A percentile compares a stretch with the other conserved stretches of the same genome.
Conservation (phyloP, 2,797 vertebrate species). For the Catostomus latipinnis region DNA sequence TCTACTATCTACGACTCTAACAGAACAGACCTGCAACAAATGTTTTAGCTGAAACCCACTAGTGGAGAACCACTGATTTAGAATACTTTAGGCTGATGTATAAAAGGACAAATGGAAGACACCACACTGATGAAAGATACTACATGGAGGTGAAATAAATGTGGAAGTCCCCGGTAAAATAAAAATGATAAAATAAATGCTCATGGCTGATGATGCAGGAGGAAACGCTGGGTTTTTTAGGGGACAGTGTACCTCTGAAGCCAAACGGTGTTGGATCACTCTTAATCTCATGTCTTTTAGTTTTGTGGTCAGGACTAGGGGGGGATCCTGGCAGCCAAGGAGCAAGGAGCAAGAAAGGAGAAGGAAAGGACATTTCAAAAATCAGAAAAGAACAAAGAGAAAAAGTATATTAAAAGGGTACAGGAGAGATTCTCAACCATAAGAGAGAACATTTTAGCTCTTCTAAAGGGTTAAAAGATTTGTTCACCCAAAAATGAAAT, state of each 20-base stretch:
- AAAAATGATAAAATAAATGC: neutral
- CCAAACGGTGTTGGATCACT: slow-evolving; percentile 97
- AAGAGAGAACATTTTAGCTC: neutral
- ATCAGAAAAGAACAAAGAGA: slow-evolving; percentile 32
- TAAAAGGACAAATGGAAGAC: too few relatives aligned
- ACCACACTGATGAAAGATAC: too few relatives aligned
- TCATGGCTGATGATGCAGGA: slow-evolving; percentile 26
- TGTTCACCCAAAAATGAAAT: too few relatives aligned
- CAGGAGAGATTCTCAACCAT: neutral
- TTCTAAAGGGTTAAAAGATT: slow-evolving; percentile 1
- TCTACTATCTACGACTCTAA: too few relatives aligned
- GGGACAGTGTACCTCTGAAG: slow-evolving; percentile 85
- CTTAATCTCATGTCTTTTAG: slow-evolving; percentile 93
- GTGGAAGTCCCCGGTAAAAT: neutral
- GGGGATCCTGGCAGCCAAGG: slow-evolving; percentile 84
- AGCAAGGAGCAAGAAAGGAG: slow-evolving; percentile 1
- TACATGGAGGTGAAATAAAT: neutral
- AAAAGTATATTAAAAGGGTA: slow-evolving; percentile 14
- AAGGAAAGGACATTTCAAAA: slow-evolving; percentile 32
- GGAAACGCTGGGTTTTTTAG: slow-evolving; percentile 38
- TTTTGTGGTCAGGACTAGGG: slow-evolving; percentile 93
- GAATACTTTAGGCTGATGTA: too few relatives aligned
- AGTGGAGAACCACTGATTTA: too few relatives aligned
- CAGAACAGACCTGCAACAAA: too few relatives aligned
- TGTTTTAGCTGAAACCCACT: too few relatives aligned